Conservation (phyloP, 1,140 invertebrate species). For the Drosophila subobscura region DNA sequence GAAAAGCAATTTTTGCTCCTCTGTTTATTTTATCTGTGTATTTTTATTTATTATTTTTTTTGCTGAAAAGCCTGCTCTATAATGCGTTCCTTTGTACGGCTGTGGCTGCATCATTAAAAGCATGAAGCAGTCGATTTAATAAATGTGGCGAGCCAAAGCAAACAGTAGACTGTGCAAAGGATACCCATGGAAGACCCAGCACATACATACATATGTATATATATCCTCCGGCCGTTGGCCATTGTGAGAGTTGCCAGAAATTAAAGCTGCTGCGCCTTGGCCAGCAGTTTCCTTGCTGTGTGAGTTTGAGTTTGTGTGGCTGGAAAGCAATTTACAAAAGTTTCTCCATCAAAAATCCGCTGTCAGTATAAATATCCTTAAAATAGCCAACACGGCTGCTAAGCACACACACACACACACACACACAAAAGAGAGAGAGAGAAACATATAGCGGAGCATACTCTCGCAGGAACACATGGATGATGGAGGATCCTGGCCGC, state of each 20-base stretch:
- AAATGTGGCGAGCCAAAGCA: constrained; percentile 64
- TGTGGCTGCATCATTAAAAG: constrained; percentile 67
- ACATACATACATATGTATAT: background rate
- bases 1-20: constrained; percentile 39
- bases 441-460: constrained; percentile 4
- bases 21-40: constrained; percentile 24
- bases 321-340: constrained; percentile 83
- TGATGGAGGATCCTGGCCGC: constrained; percentile 58
- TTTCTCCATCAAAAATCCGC: constrained; percentile 83
- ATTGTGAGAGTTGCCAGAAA: constrained; percentile 36
- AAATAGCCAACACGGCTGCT: constrained; percentile 74
- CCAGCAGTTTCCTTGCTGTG: constrained; percentile 20
- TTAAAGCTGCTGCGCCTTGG: constrained; percentile 54
- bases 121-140: constrained; percentile 75
- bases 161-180: constrained; percentile 32
- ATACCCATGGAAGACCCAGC: constrained; percentile 5
- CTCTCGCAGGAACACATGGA: constrained; percentile 19
- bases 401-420: constrained; percentile 50
- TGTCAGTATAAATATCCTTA: constrained; percentile 83
- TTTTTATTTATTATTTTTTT: constrained; percentile 26
- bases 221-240: constrained; percentile 28
- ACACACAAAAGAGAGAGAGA: background rate
- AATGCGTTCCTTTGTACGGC: constrained; percentile 48
- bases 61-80: constrained; percentile 17
- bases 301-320: constrained; percentile 35